Evolutionary conservation across 2,888 invertebrate species (phyloP).

Genomic region (Unio pictorum): DNA sequence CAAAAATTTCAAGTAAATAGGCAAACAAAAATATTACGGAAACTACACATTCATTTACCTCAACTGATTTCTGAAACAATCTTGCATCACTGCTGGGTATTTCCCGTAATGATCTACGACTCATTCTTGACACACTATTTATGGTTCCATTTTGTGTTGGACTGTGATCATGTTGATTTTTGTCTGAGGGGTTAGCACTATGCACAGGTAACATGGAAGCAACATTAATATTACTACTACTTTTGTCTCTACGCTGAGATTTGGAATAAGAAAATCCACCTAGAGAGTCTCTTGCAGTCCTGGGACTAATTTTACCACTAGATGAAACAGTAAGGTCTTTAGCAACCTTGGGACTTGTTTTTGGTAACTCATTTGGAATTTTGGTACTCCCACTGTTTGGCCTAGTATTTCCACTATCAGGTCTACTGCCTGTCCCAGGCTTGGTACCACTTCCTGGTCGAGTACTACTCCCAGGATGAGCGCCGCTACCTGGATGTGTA

Average conservation of each 20-base stretch:
- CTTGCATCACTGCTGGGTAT: constrained; percentile 56
- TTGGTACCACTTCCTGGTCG: constrained; percentile 43
- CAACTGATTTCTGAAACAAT: constrained; percentile 25
- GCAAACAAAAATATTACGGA: not conserved
- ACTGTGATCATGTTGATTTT: constrained; percentile 3
- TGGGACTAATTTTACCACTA: constrained; percentile 11
- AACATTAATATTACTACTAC: not conserved
- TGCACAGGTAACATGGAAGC: constrained; percentile 5
- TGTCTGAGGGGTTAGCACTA: constrained; percentile 2
- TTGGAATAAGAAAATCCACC: constrained; percentile 9
- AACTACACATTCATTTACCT: constrained; percentile 9
- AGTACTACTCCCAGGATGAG: constrained; percentile 24
- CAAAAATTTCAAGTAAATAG: not conserved
- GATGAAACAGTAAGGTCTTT: too few species aligned
- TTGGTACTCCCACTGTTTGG: constrained; percentile 19
- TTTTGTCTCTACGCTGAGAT: constrained; percentile 7
- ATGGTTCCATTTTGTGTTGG: constrained; percentile 12
- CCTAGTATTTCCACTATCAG: constrained; percentile 35
- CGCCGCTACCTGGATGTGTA: constrained; percentile 36
- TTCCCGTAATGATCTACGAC: constrained; percentile 61
- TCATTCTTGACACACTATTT: constrained; percentile 47
- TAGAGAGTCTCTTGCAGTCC: constrained; percentile 8
- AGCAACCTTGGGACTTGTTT: constrained; percentile 5
- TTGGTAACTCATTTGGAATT: constrained; percentile 14
- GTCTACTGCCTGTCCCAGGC: constrained; percentile 32